Evolutionary conservation across 2,888 invertebrate species (phyloP).

Genomic region (Tricholauxania praeusta): DNA sequence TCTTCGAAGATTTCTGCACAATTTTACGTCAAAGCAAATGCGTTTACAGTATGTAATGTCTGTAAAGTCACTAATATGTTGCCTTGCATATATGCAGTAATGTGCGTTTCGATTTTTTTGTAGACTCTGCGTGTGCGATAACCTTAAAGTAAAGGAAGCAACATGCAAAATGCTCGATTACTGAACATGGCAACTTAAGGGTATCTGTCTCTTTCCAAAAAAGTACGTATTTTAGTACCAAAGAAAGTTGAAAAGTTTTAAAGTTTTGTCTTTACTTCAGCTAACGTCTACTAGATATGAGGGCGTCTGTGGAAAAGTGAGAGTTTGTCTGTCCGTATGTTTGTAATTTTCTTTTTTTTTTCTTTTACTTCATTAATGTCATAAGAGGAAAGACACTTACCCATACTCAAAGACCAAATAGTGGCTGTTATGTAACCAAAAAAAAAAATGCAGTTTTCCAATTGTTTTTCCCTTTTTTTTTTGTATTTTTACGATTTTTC

Average conservation of each 20-base stretch:
- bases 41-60: too few species aligned
- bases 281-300: not conserved
- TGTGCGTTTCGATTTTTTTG: not conserved
- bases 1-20: too few species aligned
- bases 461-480: slow-evolving; percentile 12
- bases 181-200: too few species aligned
- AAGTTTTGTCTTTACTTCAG: not conserved
- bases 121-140: slow-evolving; percentile 24
- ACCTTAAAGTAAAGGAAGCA: not conserved
- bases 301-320: slow-evolving; percentile 27
- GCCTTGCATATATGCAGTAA: too few species aligned
- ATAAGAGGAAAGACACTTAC: not conserved
- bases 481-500: slow-evolving; percentile 10
- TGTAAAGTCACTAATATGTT: too few species aligned
- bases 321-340: slow-evolving; percentile 15
- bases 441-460: not conserved
- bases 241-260: slow-evolving; percentile 16
- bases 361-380: slow-evolving; percentile 20
- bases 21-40: too few species aligned
- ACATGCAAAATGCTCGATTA: not conserved
- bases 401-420: not conserved
- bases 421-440: slow-evolving; percentile 9
- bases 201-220: too few species aligned
- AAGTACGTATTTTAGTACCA: not conserved
- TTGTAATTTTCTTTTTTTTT: slow-evolving; percentile 13